Percentiles rank a stretch among this genome's conserved stretches.
Conservation (phyloP, 2,113 vertebrate species). For the Entosphenus tridentatus region DNA sequence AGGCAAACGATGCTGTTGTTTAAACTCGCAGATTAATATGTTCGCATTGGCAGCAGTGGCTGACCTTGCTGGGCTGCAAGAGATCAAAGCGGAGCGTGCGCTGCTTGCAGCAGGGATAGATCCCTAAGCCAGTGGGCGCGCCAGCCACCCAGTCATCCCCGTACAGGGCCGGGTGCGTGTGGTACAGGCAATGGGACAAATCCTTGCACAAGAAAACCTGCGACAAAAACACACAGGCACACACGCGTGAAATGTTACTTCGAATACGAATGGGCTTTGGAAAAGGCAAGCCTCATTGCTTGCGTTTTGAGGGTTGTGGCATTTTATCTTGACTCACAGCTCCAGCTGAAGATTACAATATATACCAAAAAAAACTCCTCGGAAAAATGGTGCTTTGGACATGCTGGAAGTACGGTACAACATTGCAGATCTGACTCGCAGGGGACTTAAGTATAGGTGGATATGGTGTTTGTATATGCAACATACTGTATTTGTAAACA, state of each 20-base stretch:
- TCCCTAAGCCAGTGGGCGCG: constrained; percentile 36
- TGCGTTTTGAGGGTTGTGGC: not conserved
- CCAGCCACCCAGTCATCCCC: constrained; percentile 28
- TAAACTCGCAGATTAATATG: too few species aligned
- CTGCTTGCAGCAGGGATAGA: constrained; percentile 83
- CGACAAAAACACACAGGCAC: constrained; percentile 5
- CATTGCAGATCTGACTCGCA: too few species aligned
- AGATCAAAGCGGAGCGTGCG: constrained; percentile 81
- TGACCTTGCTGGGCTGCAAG: constrained; percentile 50
- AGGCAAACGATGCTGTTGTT: too few species aligned
- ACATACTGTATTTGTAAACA: too few species aligned
- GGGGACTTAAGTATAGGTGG: too few species aligned
- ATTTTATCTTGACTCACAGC: not conserved
- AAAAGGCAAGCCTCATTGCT: too few species aligned
- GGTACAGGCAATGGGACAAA: constrained; percentile 66
- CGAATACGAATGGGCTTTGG: too few species aligned
- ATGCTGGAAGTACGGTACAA: too few species aligned
- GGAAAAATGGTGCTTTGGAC: too few species aligned
- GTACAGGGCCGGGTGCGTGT: constrained; percentile 52
- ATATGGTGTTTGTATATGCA: too few species aligned
- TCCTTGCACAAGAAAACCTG: constrained; percentile 70
- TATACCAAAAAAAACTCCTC: constrained; percentile 13
- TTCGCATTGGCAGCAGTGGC: too few species aligned
- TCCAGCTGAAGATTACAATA: not conserved
- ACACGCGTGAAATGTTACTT: not conserved